Evolutionary conservation across 1,140 invertebrate species (phyloP), one percentile per base, ranked within the genome.

Genomic region (Drosophila sucinea): DNA sequence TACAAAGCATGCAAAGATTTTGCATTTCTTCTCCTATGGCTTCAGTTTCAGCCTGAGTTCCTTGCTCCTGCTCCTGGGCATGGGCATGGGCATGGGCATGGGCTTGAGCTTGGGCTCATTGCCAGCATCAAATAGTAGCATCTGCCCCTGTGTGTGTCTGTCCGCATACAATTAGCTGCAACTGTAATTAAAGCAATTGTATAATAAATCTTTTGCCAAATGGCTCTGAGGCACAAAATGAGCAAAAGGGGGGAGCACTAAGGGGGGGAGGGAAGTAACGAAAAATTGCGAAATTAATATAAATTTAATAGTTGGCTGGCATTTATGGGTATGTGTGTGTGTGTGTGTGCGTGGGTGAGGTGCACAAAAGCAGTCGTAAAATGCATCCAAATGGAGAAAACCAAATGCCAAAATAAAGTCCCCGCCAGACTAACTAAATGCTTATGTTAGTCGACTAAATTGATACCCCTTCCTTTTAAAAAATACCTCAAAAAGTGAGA

Each of bases 131-230:
- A 77, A 67, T 74, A 79, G 83, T 64, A 87, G 79, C 83, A 83
- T 77, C 84, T 87, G 84, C 79, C 69, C 51, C 51, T 63, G 72
- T 60, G 60, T 63, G 72, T 60, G 60, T 51, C 44, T 32, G 68
- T 66, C 65, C 80, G 84, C 83, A 87, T 87, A 87, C 83, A 87
- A 87, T 87, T 87, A 87, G 84, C 84, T 83, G 84, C 79, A 89
- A 87, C 83, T 83, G 79, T 87, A 87, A 87, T 87, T 87, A 87
- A 87, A 87, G 80, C 83, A 89, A 87, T 86, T 86, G 83, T 87
- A 73, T 82, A 74, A 86, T 86, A 86, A 86, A 86, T 86, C 83
- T 86, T 70, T 79, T 80, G 84, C 69, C 83, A 86, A 87, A 87
- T 87, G 83, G 83, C 79, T 70, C 38, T 58, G 58, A 69, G 73